A percentile compares a stretch with the other conserved stretches of the same genome.
These are phyloP conservation scores for Calonectris borealis DNA, from an alignment of 2,113 vertebrate species.

Conservation along the genomic window DNA sequence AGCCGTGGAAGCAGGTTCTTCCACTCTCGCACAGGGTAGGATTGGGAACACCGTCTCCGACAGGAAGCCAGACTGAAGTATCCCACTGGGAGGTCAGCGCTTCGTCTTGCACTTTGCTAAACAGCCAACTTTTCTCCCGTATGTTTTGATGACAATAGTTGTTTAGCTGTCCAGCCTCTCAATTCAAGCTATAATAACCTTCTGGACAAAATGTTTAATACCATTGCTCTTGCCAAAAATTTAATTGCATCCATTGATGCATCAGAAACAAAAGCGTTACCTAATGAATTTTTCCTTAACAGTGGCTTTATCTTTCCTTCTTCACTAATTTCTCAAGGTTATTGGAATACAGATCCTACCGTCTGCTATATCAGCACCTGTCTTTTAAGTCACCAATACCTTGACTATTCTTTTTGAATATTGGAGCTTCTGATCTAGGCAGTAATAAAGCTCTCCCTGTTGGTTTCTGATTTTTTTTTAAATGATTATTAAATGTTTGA, in stretches of 20 bases:
- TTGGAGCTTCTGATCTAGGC: not conserved
- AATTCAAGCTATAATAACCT: conserved; percentile 13
- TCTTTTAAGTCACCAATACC: not conserved
- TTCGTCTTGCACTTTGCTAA: not conserved
- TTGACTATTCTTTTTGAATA: not conserved
- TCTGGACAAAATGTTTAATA: conserved; percentile 25
- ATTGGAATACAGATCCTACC: not conserved
- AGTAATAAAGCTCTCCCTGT: not conserved
- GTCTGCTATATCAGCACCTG: not conserved
- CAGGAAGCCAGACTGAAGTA: not conserved
- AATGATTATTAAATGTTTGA: not conserved
- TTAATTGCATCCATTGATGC: conserved; percentile 50
- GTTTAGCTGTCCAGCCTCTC: not conserved
- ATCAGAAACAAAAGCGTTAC: conserved; percentile 14
- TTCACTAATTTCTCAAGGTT: conserved; percentile 11
- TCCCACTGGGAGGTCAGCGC: not conserved
- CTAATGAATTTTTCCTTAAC: conserved; percentile 21
- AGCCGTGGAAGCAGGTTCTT: not conserved
- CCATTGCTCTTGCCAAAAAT: conserved; percentile 27
- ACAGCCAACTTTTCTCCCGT: not conserved
- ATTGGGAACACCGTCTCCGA: rapidly evolving
- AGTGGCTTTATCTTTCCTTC: not conserved
- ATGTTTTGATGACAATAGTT: not conserved
- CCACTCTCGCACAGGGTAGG: not conserved
- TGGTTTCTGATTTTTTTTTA: not conserved